phyloP scores from a whole-genome alignment of 2,888 invertebrate genomes.

The Melinaea menophilus region DNA sequence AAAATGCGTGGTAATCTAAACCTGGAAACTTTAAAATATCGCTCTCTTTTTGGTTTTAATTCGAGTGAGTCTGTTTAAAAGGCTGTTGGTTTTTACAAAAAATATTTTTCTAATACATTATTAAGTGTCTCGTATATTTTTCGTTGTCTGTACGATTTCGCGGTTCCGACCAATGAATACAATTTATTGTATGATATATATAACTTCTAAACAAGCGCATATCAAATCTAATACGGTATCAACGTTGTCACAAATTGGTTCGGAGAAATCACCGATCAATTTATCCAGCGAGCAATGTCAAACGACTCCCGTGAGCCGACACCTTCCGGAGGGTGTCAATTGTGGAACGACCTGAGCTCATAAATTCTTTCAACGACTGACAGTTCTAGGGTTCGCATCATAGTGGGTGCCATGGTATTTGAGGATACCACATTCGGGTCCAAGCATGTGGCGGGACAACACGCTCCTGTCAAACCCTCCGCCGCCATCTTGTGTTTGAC shows the following conservation, averaged over 20 bases:
- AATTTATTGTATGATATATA: not conserved
- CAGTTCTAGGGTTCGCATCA: slow-evolving; percentile 64
- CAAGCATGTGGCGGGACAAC: slow-evolving; percentile 59
- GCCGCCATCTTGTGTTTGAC: slow-evolving; percentile 52
- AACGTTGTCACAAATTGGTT: slow-evolving; percentile 17
- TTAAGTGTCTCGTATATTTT: too few species aligned
- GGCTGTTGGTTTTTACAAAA: too few species aligned
- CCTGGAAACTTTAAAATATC: too few species aligned
- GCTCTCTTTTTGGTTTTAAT: too few species aligned
- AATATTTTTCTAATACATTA: too few species aligned
- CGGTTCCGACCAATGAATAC: not conserved
- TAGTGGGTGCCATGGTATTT: slow-evolving; percentile 45
- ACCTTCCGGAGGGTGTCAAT: slow-evolving; percentile 62
- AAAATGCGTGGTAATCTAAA: too few species aligned
- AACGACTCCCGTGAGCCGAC: slow-evolving; percentile 42
- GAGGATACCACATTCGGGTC: slow-evolving; percentile 48
- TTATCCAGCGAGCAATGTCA: slow-evolving; percentile 39
- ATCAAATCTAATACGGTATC: slow-evolving; percentile 1
- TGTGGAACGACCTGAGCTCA: slow-evolving; percentile 47
- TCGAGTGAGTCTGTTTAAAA: too few species aligned
- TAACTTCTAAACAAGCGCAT: too few species aligned
- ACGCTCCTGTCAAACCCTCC: slow-evolving; percentile 48
- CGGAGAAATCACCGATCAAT: slow-evolving; percentile 32
- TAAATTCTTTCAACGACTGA: slow-evolving; percentile 75
- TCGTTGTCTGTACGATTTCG: not conserved